Evolutionary conservation across 1,140 invertebrate species (phyloP).

Genomic region (Akabosia matsudoensis): DNA sequence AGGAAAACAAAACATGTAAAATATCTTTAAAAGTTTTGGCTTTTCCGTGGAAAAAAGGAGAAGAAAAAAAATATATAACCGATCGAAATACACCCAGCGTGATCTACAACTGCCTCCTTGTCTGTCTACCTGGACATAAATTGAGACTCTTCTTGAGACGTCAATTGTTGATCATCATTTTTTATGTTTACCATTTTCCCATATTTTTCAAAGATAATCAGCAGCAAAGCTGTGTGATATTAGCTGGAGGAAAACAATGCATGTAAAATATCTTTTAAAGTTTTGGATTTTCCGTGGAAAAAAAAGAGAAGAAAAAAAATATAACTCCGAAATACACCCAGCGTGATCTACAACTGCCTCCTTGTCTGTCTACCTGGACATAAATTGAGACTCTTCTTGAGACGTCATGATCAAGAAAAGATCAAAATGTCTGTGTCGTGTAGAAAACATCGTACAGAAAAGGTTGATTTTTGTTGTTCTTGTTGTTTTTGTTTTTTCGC

Average conservation of each 20-base stretch:
- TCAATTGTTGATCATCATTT: neutral
- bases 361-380: constrained; percentile 12
- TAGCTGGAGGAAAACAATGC: no score
- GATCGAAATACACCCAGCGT: neutral
- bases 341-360: constrained; percentile 15
- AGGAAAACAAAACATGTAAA: no score
- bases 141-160: neutral
- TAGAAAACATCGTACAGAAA: neutral
- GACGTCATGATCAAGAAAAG: neutral
- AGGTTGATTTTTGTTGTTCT: neutral
- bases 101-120: constrained; percentile 18
- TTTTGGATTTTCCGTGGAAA: no score
- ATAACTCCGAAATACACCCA: neutral
- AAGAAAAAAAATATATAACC: no score
- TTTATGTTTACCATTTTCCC: neutral
- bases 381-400: neutral
- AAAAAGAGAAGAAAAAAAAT: no score
- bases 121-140: constrained; percentile 9
- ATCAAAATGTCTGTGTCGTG: neutral
- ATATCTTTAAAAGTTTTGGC: no score
- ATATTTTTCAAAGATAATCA: neutral
- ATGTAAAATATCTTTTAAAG: no score
- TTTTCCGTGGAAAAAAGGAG: no score
- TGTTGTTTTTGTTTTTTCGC: neutral
- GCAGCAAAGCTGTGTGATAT: no score